Evolutionary conservation across 53 echinoderm and acorn worm genomes (phyloP).

Genomic region (Hippasteria phrygiana): DNA sequence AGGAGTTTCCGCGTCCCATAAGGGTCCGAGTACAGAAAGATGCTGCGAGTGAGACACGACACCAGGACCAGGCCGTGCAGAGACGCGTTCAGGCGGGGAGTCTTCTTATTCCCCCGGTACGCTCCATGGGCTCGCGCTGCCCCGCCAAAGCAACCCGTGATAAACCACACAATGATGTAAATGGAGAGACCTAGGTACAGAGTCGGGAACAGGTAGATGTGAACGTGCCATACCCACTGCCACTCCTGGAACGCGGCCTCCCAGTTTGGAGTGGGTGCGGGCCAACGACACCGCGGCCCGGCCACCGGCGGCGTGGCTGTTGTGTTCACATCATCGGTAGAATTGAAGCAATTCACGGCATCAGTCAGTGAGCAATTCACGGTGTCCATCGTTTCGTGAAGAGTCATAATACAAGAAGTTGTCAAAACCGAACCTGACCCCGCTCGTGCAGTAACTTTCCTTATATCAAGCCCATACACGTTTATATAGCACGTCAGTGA

Average conservation of each 20-base stretch:
- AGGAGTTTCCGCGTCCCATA: conserved; percentile 75
- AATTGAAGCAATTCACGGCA: not conserved
- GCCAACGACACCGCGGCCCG: conserved; percentile 66
- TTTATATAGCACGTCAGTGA: not conserved
- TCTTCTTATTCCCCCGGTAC: conserved; percentile 32
- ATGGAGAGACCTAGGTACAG: conserved; percentile 65
- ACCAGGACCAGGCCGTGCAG: conserved; percentile 75
- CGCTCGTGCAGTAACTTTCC: not conserved
- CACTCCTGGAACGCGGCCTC: conserved; percentile 62
- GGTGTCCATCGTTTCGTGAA: conserved; percentile 14
- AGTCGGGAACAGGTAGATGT: conserved; percentile 67
- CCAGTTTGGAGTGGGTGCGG: conserved; percentile 75
- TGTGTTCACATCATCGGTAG: not conserved
- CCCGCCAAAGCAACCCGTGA: conserved; percentile 8
- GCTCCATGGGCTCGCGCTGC: not conserved
- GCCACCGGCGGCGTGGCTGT: not conserved
- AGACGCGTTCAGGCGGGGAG: conserved; percentile 59
- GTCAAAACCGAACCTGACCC: no score
- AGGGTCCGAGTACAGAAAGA: conserved; percentile 72
- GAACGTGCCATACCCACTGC: conserved; percentile 65
- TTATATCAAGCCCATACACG: not conserved
- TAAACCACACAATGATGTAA: conserved; percentile 56
- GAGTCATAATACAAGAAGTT: not conserved
- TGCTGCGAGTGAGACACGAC: conserved; percentile 57
- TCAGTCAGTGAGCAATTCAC: conserved; percentile 24